phyloP scores from a whole-genome alignment of 92 coral and sea anemone species.

The Epizoanthus rinbou region DNA sequence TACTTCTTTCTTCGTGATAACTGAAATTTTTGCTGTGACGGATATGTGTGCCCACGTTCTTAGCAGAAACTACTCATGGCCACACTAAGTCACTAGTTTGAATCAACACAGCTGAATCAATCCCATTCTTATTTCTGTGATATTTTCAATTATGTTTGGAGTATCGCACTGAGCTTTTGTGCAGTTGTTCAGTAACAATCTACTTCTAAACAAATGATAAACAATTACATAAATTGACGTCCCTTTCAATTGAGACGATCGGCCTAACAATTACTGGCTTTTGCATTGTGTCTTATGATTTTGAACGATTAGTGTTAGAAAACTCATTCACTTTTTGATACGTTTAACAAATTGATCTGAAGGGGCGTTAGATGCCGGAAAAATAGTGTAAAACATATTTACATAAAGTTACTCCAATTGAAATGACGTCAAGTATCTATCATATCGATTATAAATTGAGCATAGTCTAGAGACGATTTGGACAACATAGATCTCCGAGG shows the following conservation, averaged over 20 bases:
- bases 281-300: background rate
- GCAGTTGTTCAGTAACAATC: background rate
- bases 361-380: slow-evolving; percentile 29
- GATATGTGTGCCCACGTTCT: slow-evolving; percentile 20
- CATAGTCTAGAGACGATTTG: background rate
- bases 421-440: background rate
- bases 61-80: slow-evolving; percentile 19
- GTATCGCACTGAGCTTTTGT: background rate
- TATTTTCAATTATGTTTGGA: background rate
- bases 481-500: background rate
- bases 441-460: background rate
- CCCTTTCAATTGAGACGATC: background rate
- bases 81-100: background rate
- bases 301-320: background rate
- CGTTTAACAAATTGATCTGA: slow-evolving; percentile 14
- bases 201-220: slow-evolving; percentile 3
- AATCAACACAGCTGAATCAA: slow-evolving; percentile 27
- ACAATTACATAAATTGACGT: background rate
- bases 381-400: background rate
- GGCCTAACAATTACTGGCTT: background rate
- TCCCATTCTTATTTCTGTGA: slow-evolving; percentile 21
- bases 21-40: background rate
- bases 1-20: background rate
- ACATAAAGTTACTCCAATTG: no score
- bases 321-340: background rate